Evolutionary conservation across 2,888 invertebrate genomes (phyloP).

Genomic region (Ethmia dodecea): DNA sequence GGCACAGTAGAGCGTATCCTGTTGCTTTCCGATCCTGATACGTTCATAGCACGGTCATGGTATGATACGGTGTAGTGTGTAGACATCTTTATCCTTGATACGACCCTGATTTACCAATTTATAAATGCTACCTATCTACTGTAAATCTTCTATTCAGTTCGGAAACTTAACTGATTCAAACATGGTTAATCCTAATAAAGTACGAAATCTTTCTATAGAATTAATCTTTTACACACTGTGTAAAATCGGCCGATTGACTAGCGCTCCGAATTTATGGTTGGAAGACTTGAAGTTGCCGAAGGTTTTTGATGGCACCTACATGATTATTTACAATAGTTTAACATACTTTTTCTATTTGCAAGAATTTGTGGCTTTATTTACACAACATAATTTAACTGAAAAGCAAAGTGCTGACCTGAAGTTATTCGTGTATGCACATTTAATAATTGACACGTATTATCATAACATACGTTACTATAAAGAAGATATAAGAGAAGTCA

Average conservation of each 20-base stretch:
- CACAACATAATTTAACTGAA: conserved; percentile 26
- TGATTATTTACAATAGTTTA: background rate
- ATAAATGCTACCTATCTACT: too few species aligned
- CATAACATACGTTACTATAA: conserved; percentile 4
- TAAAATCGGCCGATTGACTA: background rate
- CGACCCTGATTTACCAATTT: too few species aligned
- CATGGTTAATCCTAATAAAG: too few species aligned
- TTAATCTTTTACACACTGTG: background rate
- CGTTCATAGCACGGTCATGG: too few species aligned
- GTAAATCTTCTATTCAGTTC: too few species aligned
- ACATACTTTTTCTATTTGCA: background rate
- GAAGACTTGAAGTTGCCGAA: conserved; percentile 2
- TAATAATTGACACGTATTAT: conserved; percentile 9
- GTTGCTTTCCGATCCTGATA: too few species aligned
- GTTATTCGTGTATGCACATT: conserved; percentile 14
- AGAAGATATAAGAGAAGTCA: conserved; percentile 4
- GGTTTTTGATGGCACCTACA: conserved; percentile 4
- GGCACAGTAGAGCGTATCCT: too few species aligned
- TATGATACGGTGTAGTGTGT: too few species aligned
- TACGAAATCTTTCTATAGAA: too few species aligned
- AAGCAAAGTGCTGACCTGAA: conserved; percentile 17
- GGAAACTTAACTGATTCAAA: too few species aligned
- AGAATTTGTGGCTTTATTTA: conserved; percentile 20
- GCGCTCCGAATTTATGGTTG: conserved; percentile 4
- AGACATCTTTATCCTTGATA: too few species aligned